Conservation (phyloP, 2,113 vertebrate genomes). For the Argyrosomus japonicus region DNA sequence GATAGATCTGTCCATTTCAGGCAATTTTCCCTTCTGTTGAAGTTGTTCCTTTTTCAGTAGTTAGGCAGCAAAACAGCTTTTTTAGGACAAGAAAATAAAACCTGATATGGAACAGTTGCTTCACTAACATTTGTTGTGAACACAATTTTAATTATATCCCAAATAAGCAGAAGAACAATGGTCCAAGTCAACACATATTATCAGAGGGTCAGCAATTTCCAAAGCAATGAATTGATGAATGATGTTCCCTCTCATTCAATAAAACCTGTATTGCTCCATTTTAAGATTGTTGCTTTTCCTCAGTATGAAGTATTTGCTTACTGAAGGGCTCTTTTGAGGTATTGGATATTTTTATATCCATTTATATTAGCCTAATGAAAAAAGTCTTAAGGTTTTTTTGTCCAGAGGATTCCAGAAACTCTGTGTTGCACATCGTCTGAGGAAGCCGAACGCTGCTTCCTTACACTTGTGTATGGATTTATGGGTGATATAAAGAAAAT, state of each 20-base stretch:
- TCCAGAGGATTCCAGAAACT: conserved; percentile 54
- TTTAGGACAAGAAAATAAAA: background rate
- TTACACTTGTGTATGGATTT: conserved; percentile 69
- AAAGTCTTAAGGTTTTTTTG: conserved; percentile 55
- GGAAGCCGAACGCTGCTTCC: conserved; percentile 55
- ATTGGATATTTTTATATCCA: conserved; percentile 69
- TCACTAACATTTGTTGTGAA: background rate
- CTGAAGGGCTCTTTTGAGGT: conserved; percentile 60
- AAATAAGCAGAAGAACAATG: conserved; percentile 15
- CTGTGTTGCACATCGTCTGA: conserved; percentile 39
- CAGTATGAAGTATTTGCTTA: conserved; percentile 58
- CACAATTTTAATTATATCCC: background rate
- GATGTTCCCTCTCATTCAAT: conserved; percentile 30
- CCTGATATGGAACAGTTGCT: background rate
- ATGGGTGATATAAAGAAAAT: conserved; percentile 80
- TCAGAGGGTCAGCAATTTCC: conserved; percentile 50
- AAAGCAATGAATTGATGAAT: conserved; percentile 35
- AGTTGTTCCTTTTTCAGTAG: background rate
- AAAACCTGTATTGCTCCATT: conserved; percentile 43
- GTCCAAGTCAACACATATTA: background rate
- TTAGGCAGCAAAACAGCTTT: background rate
- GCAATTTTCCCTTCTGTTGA: background rate
- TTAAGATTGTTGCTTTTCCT: conserved; percentile 49
- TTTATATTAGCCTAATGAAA: conserved; percentile 71
- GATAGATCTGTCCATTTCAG: background rate